Conservation (phyloP, 2,888 invertebrate species). For the Panopea generosa region DNA sequence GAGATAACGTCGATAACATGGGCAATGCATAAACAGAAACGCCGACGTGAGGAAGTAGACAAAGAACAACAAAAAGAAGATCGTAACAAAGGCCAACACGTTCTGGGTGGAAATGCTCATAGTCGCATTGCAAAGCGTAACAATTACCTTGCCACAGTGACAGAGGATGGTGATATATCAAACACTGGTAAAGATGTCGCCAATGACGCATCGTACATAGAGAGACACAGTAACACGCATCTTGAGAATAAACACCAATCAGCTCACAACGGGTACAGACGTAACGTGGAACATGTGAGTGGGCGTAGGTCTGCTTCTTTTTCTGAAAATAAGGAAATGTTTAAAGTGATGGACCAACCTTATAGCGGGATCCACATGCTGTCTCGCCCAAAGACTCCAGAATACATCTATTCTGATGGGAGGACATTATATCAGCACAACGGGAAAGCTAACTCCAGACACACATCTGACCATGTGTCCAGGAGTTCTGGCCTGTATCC, state of each 20-base stretch:
- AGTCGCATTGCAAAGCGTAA: conserved; percentile 28
- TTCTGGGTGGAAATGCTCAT: conserved; percentile 37
- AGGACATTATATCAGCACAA: not conserved
- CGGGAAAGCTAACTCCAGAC: not conserved
- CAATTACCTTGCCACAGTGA: conserved; percentile 31
- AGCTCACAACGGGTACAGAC: not conserved
- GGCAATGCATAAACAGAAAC: conserved; percentile 54
- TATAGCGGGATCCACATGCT: too few relatives aligned
- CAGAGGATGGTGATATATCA: conserved; percentile 23
- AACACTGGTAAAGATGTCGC: too few relatives aligned
- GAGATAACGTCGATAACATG: conserved; percentile 66
- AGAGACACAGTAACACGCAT: not conserved
- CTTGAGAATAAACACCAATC: not conserved
- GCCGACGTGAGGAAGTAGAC: conserved; percentile 33
- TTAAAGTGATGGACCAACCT: too few relatives aligned
- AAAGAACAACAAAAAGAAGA: conserved; percentile 11
- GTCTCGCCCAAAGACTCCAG: too few relatives aligned
- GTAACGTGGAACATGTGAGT: not conserved
- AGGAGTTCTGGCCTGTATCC: conserved; percentile 16
- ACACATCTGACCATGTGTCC: too few relatives aligned
- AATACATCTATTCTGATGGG: not conserved
- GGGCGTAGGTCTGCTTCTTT: not conserved
- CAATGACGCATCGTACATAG: too few relatives aligned
- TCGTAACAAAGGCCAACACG: conserved; percentile 20
- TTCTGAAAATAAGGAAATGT: too few relatives aligned